Conservation (phyloP, 2,888 invertebrate species). For the Flexamia atlantica region DNA sequence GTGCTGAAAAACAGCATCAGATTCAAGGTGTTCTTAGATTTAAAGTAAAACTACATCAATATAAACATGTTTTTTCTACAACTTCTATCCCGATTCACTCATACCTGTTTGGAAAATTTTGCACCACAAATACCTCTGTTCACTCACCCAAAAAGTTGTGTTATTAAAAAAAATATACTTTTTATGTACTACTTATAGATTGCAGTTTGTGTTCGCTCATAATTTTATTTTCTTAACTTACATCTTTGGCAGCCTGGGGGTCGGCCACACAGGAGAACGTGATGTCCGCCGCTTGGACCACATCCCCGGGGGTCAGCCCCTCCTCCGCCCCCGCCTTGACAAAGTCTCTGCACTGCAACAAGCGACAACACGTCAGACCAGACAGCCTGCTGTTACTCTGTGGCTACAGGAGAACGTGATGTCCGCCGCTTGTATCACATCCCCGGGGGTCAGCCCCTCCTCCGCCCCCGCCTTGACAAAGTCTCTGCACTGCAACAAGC, state of each 20-base stretch:
- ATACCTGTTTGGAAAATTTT: too few relatives aligned
- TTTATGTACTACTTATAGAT: too few relatives aligned
- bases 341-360: slow-evolving; percentile 87
- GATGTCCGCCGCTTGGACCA: slow-evolving; percentile 93
- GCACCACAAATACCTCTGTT: too few relatives aligned
- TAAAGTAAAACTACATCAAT: too few relatives aligned
- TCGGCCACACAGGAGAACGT: slow-evolving; percentile 95
- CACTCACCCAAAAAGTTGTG: too few relatives aligned
- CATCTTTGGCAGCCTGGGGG: slow-evolving; percentile 94
- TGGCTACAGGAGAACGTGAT: slow-evolving; percentile 94
- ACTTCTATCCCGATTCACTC: too few relatives aligned
- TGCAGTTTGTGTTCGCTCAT: too few relatives aligned
- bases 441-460: slow-evolving; percentile 92
- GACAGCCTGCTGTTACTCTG: too few relatives aligned
- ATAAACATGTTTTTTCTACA: too few relatives aligned
- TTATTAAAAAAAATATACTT: too few relatives aligned
- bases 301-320: slow-evolving; percentile 94
- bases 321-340: slow-evolving; percentile 91
- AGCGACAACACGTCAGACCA: background rate
- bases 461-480: slow-evolving; percentile 93
- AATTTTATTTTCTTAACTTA: slow-evolving; percentile 51
- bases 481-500: slow-evolving; percentile 83
- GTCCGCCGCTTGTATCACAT: slow-evolving; percentile 94
- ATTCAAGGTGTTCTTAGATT: too few relatives aligned
- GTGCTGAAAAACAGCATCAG: too few relatives aligned